A percentile compares a stretch with the other conserved stretches of the same genome.
Conservation (phyloP, 2,113 vertebrate species). For the Neolamprologus falcicula region DNA sequence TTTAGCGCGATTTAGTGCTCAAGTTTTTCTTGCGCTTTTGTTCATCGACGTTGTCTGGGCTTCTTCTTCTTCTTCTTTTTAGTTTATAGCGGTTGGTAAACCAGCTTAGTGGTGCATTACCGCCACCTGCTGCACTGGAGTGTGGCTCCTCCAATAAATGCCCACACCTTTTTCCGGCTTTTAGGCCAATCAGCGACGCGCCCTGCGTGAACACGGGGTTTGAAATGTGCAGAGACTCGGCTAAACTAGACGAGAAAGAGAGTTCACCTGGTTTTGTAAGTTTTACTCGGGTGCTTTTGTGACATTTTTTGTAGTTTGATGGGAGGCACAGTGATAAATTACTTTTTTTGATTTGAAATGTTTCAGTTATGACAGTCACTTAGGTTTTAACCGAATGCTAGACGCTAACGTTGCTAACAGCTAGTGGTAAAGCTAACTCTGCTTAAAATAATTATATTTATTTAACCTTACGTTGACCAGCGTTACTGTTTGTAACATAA, state of each 20-base stretch:
- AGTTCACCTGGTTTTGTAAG: background rate
- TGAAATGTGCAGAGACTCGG: background rate
- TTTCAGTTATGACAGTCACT: background rate
- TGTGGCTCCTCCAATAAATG: background rate
- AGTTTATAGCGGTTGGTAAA: background rate
- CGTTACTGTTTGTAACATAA: background rate
- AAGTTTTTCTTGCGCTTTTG: background rate
- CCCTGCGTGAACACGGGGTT: background rate
- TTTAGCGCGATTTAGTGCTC: background rate
- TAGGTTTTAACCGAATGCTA: background rate
- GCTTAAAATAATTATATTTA: background rate
- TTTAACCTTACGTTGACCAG: background rate
- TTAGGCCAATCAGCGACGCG: background rate
- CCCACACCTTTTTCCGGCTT: accelerated
- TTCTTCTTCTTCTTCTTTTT: background rate
- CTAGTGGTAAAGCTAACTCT: background rate
- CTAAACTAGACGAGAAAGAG: background rate
- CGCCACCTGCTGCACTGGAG: background rate
- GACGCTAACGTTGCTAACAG: background rate
- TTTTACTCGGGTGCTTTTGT: background rate
- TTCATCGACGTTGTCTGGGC: background rate
- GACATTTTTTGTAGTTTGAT: background rate
- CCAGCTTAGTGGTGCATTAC: background rate
- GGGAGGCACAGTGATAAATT: background rate
- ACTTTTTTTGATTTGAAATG: background rate